Base-by-base conservation (phyloP, 1,140 invertebrate species). In the Pemphigus obesinymphae region DNA sequence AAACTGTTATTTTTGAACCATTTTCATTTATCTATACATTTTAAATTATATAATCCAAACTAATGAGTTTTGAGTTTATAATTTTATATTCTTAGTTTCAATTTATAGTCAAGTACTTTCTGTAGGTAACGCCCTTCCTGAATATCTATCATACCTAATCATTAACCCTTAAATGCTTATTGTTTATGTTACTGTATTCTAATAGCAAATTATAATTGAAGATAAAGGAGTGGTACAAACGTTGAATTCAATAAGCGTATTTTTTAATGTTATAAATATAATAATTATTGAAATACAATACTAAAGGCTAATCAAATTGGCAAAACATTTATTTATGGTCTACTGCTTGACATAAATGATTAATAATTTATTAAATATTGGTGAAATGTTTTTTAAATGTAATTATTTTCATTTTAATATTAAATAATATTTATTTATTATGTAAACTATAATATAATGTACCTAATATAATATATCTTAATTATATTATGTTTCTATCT, bases 201-300 rank as follows among this genome's bases (percentile, higher is more conserved):
- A 50, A 50, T 73, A 73, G 45, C 26, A 31, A 50, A 73, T 73
- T 48, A 48, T 72, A 73, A 73, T 73, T 73, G 43, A 73, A 50
- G 17, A 73, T 73, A 8, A 20, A 50, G 70, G 70, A 48, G 70
- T 73, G 70, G 70, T 48, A 48, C 11, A 73, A 5, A 73, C 5
- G 17, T 31, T 48, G 50, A 20, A 50, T 73, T 73, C 20, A 48
- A 72, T 72, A 29, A 48, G n/a, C 66, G 1, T 17, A 17, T 20
- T n/a, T 29, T 45, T 11, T 26, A 26, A 58, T 26, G 13, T 70
- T 40, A 70, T n/a, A 45, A 70, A 45, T 68, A 29, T 29, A 70
- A 70, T 45, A n/a, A n/a, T n/a, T n/a, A n/a, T 45, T 45, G 40
- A 29, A 70, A 45, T 23, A 45, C 31, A 70, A 43, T 70, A 45